Base-by-base conservation (phyloP, 2,113 vertebrate species). In the Tragelaphus buxtoni region DNA sequence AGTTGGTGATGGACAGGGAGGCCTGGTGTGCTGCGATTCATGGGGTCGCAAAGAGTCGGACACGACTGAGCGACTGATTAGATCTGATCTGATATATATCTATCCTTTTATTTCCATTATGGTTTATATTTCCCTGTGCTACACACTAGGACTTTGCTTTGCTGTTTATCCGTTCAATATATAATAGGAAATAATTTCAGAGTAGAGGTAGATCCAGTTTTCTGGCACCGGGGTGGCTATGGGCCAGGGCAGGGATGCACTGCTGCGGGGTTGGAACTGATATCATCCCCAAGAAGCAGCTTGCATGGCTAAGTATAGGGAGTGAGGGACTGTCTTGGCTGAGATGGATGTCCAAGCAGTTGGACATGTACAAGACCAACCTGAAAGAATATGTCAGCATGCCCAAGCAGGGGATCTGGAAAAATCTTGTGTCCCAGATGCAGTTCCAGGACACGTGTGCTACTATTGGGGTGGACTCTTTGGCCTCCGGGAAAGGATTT, bases 311-410 rank as follows among this genome's bases (percentile, higher is more conserved):
- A 99, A 99, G 97, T 99, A 99, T 97, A 99, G 99, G 97, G 99
- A 99, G 96, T 99, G 99, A 87, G 99, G 99, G n/a, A 99, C 87
- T 1, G 99, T 99, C 93, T 97, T 99, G 56, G 99, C 99, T 1
- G 99, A 99, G 84, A 99, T 99, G 99, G 99, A 99, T 99, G 99
- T 99, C 99, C 0, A 99, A 99, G 95, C 99, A 99, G 98, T 94
- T 99, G 98, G 99, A 99, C 60, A 99, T 99, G 18, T 99, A 99
- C 95, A 99, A 99, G 98, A 99, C 99, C 16, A 99, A 99, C 98
- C 97, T 99, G 76, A 99, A 99, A 94, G 99, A 99, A 93, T 99
- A 99, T 98, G 99, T 99, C 97, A 99, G 99, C 99, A 99, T 99
- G 60, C 99, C 99, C 98, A 99, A 99, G 98, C 99, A 99, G 95